These are phyloP conservation scores for Phenganax stokvisi DNA, from an alignment of 92 coral and sea anemone genomes.

Conservation along the genomic window DNA sequence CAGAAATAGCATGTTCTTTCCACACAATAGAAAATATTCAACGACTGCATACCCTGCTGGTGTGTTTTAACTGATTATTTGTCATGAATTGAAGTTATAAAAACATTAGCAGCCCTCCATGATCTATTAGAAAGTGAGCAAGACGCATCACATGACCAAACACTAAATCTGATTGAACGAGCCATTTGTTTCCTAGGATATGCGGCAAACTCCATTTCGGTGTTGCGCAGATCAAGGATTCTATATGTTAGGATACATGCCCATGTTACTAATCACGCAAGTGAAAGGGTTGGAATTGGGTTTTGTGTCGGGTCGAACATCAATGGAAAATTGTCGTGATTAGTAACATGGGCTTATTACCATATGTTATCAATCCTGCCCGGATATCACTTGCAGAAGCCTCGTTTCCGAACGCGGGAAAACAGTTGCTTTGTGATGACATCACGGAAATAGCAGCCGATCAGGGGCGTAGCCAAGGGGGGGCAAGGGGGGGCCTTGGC, in stretches of 20 bases:
- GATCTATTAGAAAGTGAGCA: conserved; percentile 12
- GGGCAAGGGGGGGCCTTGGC: too few relatives aligned
- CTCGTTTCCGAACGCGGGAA: conserved; percentile 19
- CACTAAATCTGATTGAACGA: neutral
- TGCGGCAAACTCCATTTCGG: conserved; percentile 5
- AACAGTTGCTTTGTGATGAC: conserved; percentile 1
- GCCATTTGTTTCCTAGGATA: conserved; percentile 10
- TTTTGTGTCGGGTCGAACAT: too few relatives aligned
- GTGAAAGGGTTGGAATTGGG: too few relatives aligned
- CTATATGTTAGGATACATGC: neutral
- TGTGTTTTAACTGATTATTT: too few relatives aligned
- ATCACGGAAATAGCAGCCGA: conserved; percentile 1
- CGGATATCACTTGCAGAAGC: conserved; percentile 24
- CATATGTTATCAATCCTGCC: neutral
- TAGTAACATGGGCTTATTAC: too few relatives aligned
- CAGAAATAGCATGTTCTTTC: too few relatives aligned
- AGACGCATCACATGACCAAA: neutral
- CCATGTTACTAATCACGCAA: too few relatives aligned
- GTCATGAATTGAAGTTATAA: too few relatives aligned
- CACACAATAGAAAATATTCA: too few relatives aligned
- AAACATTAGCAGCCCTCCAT: conserved; percentile 16
- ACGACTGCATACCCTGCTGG: too few relatives aligned
- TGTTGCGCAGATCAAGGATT: conserved; percentile 3
- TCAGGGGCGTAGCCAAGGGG: neutral
- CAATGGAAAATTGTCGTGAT: too few relatives aligned